phyloP scores from a whole-genome alignment of 2,113 vertebrate genomes.

The Heptranchias perlo region DNA sequence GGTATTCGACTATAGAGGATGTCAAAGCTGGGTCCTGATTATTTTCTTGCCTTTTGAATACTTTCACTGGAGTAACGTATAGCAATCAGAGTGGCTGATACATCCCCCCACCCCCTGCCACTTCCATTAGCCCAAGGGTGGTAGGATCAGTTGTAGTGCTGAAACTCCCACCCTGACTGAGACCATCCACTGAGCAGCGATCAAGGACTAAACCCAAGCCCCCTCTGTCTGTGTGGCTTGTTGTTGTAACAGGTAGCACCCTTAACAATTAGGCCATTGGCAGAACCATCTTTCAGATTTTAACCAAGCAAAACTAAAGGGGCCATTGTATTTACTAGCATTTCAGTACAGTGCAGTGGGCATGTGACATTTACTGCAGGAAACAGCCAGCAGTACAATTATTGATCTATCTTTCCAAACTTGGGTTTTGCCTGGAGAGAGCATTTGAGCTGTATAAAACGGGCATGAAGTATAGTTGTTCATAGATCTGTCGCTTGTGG shows the following conservation, averaged over 20 bases:
- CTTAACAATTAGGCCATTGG: background rate
- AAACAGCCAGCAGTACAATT: background rate
- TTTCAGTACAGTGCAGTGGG: background rate
- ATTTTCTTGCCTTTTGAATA: too few relatives aligned
- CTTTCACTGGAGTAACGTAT: too few relatives aligned
- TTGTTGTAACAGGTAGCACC: too few relatives aligned
- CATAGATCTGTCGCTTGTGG: background rate
- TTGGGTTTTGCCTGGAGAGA: background rate
- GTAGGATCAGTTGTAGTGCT: background rate
- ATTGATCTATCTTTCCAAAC: background rate
- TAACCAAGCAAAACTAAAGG: background rate
- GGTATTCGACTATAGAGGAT: too few relatives aligned
- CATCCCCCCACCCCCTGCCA: too few relatives aligned
- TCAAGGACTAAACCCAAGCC: background rate
- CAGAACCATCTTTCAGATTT: background rate
- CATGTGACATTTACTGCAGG: background rate
- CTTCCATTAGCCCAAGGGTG: too few relatives aligned
- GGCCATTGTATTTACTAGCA: background rate
- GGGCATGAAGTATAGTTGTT: background rate
- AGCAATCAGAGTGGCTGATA: too few relatives aligned
- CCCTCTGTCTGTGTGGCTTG: background rate
- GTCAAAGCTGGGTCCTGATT: too few relatives aligned
- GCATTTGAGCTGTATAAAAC: background rate
- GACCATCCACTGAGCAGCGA: background rate
- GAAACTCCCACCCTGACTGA: background rate